Evolutionary conservation across 2,113 vertebrate species (phyloP).

Genomic region (Athene noctua): DNA sequence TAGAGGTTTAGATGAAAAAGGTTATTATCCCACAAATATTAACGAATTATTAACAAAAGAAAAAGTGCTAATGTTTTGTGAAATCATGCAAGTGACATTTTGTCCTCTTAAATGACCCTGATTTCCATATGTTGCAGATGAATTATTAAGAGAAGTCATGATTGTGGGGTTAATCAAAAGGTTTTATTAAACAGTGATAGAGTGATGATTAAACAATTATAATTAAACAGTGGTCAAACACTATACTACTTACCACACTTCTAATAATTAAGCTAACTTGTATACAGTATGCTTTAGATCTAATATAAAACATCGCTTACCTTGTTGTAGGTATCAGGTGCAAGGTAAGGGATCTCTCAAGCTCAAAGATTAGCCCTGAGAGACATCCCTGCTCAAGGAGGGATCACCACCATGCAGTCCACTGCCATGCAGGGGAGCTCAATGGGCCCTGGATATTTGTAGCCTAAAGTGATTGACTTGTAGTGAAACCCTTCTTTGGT

Average conservation of each 20-base stretch:
- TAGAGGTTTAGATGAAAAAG: neutral
- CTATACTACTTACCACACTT: neutral
- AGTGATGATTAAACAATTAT: neutral
- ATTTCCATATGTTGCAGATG: neutral
- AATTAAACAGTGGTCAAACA: neutral
- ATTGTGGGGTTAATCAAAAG: neutral
- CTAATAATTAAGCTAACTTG: neutral
- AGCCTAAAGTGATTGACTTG: neutral
- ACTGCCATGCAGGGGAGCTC: neutral
- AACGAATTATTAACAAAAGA: neutral
- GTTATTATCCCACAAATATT: neutral
- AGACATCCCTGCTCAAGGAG: neutral
- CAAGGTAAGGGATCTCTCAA: neutral
- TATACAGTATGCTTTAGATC: neutral
- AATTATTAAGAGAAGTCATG: neutral
- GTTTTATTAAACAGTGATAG: neutral
- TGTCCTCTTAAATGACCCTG: neutral
- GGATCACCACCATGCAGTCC: neutral
- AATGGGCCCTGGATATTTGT: neutral
- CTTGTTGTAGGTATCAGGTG: neutral
- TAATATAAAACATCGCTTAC: neutral
- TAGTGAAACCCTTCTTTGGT: neutral
- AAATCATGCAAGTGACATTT: neutral
- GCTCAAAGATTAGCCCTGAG: neutral
- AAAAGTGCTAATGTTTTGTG: neutral